These are phyloP conservation scores for Bembecia ichneumoniformis DNA, from an alignment of 2,888 invertebrate species.

Conservation along the genomic window DNA sequence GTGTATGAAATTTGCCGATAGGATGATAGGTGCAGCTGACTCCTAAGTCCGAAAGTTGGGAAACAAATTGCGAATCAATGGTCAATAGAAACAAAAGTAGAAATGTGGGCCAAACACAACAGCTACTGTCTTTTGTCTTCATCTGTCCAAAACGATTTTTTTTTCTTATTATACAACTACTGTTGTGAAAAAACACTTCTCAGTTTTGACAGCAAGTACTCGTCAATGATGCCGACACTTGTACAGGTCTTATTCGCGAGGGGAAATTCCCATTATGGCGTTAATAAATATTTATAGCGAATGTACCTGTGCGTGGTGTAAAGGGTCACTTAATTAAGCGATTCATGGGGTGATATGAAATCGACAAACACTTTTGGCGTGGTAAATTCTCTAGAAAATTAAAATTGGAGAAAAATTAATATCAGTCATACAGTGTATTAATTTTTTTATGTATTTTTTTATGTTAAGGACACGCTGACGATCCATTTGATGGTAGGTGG, in stretches of 20 bases:
- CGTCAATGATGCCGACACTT: slow-evolving; percentile 4
- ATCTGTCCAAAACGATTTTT: not conserved
- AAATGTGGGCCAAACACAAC: no score
- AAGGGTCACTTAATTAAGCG: slow-evolving; percentile 27
- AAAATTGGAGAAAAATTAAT: no score
- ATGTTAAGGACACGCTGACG: no score
- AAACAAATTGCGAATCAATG: no score
- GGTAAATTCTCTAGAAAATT: not conserved
- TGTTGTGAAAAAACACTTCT: slow-evolving; percentile 7
- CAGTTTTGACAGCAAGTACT: slow-evolving; percentile 6
- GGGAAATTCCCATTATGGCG: slow-evolving; percentile 3
- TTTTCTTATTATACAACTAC: not conserved
- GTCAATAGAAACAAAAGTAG: no score
- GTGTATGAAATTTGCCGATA: no score
- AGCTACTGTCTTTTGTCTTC: no score
- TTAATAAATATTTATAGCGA: slow-evolving; percentile 11
- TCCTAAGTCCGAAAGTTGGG: no score
- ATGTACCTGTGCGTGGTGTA: slow-evolving; percentile 20
- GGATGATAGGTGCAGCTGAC: no score
- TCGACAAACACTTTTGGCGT: not conserved
- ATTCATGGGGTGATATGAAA: slow-evolving; percentile 11
- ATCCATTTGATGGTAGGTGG: no score
- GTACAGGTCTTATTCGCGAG: not conserved
- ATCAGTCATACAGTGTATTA: no score
- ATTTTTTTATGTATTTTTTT: no score